These are phyloP conservation scores for Tineola bisselliella DNA, from an alignment of 2,888 invertebrate species.

Conservation along the genomic window DNA sequence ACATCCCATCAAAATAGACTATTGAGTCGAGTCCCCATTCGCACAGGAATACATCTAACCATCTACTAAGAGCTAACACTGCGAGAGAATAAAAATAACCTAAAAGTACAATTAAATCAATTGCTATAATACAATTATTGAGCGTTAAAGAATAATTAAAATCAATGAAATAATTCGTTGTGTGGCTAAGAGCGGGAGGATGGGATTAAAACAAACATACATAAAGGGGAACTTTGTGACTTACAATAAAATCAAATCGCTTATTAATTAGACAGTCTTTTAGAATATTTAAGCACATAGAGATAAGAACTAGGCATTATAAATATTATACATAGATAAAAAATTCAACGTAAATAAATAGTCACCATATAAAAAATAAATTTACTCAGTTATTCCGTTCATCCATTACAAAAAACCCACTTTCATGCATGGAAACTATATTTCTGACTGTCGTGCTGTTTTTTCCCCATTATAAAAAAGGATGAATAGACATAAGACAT, in stretches of 20 bases:
- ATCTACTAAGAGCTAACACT: conserved; percentile 17
- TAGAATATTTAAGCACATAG: conserved; percentile 41
- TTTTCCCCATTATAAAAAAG: too few species aligned
- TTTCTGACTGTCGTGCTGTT: too few species aligned
- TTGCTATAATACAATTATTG: background rate
- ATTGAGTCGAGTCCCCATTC: background rate
- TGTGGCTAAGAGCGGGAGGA: background rate
- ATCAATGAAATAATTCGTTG: conserved; percentile 16
- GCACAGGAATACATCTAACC: background rate
- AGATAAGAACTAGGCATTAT: background rate
- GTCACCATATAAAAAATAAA: too few species aligned
- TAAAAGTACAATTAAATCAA: conserved; percentile 14
- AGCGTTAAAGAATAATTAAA: conserved; percentile 43
- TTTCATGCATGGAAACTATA: too few species aligned
- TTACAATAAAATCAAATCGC: conserved; percentile 58
- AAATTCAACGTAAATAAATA: too few species aligned
- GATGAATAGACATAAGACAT: too few species aligned
- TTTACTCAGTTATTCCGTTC: too few species aligned
- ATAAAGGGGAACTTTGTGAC: conserved; percentile 51
- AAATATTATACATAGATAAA: background rate
- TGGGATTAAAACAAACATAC: conserved; percentile 23
- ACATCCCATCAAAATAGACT: background rate
- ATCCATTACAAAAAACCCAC: too few species aligned
- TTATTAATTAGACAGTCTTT: conserved; percentile 65
- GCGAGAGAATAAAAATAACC: background rate